Evolutionary conservation across 2,113 vertebrate genomes (phyloP), one percentile per base, ranked within the genome.

Genomic region (Polyodon spathula): DNA sequence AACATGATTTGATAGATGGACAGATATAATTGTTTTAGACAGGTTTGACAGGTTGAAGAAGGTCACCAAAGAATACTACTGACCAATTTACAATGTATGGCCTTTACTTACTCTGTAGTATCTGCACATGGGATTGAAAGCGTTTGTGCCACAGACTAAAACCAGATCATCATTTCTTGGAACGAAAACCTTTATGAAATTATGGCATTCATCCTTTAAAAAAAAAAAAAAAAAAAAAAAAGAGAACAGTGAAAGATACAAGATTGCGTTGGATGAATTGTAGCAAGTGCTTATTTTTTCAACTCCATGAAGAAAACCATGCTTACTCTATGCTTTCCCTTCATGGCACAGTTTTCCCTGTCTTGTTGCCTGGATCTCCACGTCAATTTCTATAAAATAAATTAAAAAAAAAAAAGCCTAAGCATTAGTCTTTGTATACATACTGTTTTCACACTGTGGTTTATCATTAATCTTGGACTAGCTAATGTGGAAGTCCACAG

Each of bases 171-270:
- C 93, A 0, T 92, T 97, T 84, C 94, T 91, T 66, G 95, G 96
- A 70, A 98, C 93, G 78, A 98, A 90, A 54, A 98, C 96, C 87
- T 98, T 98, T 80, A 98, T 97, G 72, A 97, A 98, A 78, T 98
- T 98, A 85, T 98, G 96, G 82, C 96, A 97, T 84, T 98, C 96
- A 27, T 98, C 96, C 96, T 98, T 73, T 65, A 79, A 78, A 69
- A 58, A 60, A 0, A 73, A 43, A 43, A 0, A 59, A 61, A 1
- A n/a, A 27, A 59, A 15, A 27, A 61, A 65, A 4, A 52, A 50
- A 55, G 40, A 27, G 56, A 9, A 5, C 8, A 48, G 46, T 48
- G 5, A 9, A 62, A 51, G n/a, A 59, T 66, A 56, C 38, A 8
- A 46, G 16, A 17, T 46, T 51, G 48, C 17, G 4, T n/a, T 14